Evolutionary conservation across 2,888 invertebrate species (phyloP).

Genomic region (Cataglyphis altisquamis): DNA sequence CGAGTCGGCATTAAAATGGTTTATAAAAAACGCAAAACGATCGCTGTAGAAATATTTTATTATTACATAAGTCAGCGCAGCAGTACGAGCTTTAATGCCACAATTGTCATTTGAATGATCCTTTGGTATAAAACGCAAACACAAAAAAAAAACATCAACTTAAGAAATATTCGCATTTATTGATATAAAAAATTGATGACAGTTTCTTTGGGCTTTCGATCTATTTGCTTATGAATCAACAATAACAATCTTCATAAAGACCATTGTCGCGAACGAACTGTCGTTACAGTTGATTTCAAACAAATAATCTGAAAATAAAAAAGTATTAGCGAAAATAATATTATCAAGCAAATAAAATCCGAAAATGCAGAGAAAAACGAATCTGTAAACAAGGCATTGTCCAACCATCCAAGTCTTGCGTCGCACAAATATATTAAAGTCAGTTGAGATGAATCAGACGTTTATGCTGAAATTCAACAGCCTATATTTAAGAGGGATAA

Average conservation of each 20-base stretch:
- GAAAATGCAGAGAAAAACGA: not conserved
- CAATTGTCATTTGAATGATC: not conserved
- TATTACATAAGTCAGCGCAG: not conserved
- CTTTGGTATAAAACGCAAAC: not conserved
- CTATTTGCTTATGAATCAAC: not conserved
- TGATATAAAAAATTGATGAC: not conserved
- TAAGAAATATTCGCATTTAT: not conserved
- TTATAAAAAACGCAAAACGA: not conserved
- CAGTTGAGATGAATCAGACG: not conserved
- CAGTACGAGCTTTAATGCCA: not conserved
- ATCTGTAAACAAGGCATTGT: not conserved
- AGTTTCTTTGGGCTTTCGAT: not conserved
- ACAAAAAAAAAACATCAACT: not conserved
- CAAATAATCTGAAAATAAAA: constrained; percentile 46
- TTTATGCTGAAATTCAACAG: not conserved
- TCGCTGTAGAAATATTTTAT: constrained; percentile 10
- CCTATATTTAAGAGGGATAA: not conserved
- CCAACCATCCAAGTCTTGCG: not conserved
- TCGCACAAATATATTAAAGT: not conserved
- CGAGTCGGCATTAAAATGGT: not conserved
- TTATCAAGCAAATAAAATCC: not conserved
- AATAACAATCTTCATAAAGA: not conserved
- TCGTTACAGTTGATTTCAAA: not conserved
- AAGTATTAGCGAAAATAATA: constrained; percentile 14
- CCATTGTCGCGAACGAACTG: not conserved